These are phyloP conservation scores for Noctua comes DNA, from an alignment of 2,888 invertebrate genomes.

Conservation along the genomic window DNA sequence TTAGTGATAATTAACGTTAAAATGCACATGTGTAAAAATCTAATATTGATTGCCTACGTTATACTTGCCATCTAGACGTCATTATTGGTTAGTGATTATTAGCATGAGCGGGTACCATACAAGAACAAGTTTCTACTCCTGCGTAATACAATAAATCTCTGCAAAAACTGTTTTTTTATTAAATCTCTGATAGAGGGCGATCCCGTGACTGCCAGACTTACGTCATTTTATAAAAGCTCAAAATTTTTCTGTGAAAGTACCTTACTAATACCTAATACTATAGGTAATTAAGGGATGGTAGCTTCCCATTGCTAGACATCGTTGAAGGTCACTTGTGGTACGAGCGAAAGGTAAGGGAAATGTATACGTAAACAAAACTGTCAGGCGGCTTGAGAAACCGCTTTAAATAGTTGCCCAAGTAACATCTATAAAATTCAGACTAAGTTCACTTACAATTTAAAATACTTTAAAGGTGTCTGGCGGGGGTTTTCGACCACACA, in stretches of 20 bases:
- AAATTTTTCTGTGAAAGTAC: neutral
- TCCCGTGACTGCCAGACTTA: neutral
- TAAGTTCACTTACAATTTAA: no score
- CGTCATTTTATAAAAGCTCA: neutral
- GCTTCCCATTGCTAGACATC: no score
- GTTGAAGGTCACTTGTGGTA: no score
- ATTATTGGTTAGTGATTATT: neutral
- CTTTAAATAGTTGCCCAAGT: no score
- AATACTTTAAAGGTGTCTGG: neutral
- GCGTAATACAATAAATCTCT: neutral
- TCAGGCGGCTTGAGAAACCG: no score
- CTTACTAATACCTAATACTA: no score
- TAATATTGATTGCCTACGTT: neutral
- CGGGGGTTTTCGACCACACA: neutral
- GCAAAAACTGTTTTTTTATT: no score
- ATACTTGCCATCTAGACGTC: neutral
- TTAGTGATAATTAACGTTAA: conserved; percentile 60
- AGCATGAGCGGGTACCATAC: neutral
- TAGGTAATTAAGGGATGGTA: no score
- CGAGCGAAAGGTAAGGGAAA: no score
- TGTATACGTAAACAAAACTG: no score
- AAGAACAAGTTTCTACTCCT: neutral
- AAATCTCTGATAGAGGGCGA: neutral
- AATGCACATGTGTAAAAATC: conserved; percentile 1
- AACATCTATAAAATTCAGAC: no score